Conservation (phyloP, 2,113 vertebrate genomes). For the Pogonocichla stellata region DNA sequence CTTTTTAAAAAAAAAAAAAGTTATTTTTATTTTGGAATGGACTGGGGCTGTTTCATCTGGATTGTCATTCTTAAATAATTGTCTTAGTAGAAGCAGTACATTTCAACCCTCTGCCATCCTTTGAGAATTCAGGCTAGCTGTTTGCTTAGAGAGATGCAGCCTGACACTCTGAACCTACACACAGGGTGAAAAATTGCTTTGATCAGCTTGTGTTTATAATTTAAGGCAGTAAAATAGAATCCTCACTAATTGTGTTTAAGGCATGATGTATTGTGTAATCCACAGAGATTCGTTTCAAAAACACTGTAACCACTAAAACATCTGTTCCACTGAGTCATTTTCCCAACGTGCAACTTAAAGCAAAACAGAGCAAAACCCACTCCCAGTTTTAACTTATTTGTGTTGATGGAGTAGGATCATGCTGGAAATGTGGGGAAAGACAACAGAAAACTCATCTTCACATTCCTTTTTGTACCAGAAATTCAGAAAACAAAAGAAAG, state of each 20-base stretch:
- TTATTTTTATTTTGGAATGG: not conserved
- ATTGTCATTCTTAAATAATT: conserved; percentile 30
- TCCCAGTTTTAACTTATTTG: not conserved
- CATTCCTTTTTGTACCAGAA: not conserved
- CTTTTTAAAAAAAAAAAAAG: not conserved
- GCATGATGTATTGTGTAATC: conserved; percentile 23
- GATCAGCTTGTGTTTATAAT: conserved; percentile 44
- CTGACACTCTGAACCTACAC: conserved; percentile 9
- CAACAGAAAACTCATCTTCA: not conserved
- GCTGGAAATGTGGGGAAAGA: not conserved
- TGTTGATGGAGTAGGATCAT: not conserved
- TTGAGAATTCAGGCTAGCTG: not conserved
- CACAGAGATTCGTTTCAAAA: conserved; percentile 4
- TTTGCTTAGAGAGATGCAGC: not conserved
- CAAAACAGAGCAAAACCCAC: not conserved
- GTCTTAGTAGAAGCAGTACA: not conserved
- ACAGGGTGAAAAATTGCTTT: conserved; percentile 23
- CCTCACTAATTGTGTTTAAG: conserved; percentile 46
- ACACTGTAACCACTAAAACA: conserved; percentile 5
- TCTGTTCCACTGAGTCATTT: conserved; percentile 48
- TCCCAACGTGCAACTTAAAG: not conserved
- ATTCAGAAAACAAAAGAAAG: not conserved
- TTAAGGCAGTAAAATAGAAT: conserved; percentile 25
- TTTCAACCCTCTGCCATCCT: not conserved
- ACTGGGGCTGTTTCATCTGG: not conserved